Conservation (phyloP, 2,113 vertebrate genomes). For the Otocyon megalotis region DNA sequence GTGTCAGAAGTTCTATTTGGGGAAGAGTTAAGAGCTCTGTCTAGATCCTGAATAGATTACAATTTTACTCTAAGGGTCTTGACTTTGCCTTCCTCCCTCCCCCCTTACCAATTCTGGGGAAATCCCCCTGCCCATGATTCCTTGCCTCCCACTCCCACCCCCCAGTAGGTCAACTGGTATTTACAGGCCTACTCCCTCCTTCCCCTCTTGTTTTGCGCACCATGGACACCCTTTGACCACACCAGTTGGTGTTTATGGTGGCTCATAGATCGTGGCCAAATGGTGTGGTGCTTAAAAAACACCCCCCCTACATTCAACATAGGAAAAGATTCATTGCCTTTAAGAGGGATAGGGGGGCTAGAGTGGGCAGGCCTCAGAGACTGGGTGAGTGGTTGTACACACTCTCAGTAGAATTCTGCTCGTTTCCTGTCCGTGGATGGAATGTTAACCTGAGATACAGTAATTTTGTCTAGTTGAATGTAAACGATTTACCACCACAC, state of each 20-base stretch:
- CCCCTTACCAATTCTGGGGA: background rate
- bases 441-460: background rate
- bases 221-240: background rate
- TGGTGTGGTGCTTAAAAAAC: slow-evolving; percentile 13
- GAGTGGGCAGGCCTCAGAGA: background rate
- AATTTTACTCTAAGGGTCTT: background rate
- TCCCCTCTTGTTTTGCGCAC: background rate
- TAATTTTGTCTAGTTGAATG: background rate
- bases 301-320: background rate
- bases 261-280: slow-evolving; percentile 42
- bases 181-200: background rate
- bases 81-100: background rate
- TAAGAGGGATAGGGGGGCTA: background rate
- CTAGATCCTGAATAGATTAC: background rate
- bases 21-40: background rate
- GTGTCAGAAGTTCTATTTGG: background rate
- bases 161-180: background rate
- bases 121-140: background rate
- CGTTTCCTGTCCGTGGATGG: background rate
- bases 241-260: slow-evolving; percentile 60
- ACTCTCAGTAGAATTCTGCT: background rate
- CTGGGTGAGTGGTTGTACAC: background rate
- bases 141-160: background rate
- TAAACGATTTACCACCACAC: background rate
- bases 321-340: background rate